A percentile compares a stretch with the other conserved stretches of the same genome.
phyloP scores from a whole-genome alignment of 2,888 invertebrate genomes.

The Vandiemenella viatica region DNA sequence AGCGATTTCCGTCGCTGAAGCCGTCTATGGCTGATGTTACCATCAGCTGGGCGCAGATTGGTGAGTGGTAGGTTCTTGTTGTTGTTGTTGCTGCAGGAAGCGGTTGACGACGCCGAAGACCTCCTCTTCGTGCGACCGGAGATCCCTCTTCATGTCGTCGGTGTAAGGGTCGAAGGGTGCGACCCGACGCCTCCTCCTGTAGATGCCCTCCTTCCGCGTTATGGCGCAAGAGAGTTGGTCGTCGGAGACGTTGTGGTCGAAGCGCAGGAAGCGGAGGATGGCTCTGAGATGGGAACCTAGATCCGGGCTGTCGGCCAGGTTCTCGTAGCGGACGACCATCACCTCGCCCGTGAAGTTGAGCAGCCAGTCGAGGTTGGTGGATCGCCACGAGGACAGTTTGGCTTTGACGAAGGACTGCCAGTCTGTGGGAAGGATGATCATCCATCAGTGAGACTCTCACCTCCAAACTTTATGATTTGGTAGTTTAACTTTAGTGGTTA shows the following conservation, averaged over 20 bases:
- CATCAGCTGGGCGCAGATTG: too few species aligned
- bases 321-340: constrained; percentile 55
- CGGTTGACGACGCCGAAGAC: not conserved
- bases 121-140: not conserved
- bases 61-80: not conserved
- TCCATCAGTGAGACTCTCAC: not conserved
- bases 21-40: too few species aligned
- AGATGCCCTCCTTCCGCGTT: constrained; percentile 51
- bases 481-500: not conserved
- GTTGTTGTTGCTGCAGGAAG: not conserved
- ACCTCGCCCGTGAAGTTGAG: constrained; percentile 49
- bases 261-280: constrained; percentile 42
- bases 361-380: constrained; percentile 54
- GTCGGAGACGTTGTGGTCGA: constrained; percentile 25
- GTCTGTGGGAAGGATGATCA: constrained; percentile 31
- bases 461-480: not conserved
- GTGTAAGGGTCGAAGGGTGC: constrained; percentile 1
- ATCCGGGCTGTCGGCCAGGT: constrained; percentile 38
- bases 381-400: constrained; percentile 50
- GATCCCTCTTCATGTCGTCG: not conserved
- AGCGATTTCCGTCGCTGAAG: too few species aligned
- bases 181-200: constrained; percentile 48
- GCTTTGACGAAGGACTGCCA: constrained; percentile 56
- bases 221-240: constrained; percentile 41
- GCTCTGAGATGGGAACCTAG: constrained; percentile 40